These are phyloP conservation scores for Ageneiosus marmoratus DNA, from an alignment of 2,113 vertebrate species.

Conservation along the genomic window DNA sequence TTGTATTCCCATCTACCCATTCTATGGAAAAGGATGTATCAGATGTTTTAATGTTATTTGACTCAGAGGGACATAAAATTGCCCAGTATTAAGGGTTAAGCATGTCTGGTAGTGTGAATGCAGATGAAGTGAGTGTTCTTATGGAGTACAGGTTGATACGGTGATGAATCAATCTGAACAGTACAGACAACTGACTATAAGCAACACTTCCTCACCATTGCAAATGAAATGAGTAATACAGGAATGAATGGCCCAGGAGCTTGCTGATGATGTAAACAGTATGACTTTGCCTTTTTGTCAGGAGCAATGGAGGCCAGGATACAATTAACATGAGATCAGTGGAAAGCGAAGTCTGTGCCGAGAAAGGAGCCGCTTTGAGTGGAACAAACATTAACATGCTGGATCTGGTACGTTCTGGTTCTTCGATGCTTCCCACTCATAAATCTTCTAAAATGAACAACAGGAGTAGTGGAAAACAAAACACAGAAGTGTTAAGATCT, in stretches of 20 bases:
- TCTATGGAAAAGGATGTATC: background rate
- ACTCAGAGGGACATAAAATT: background rate
- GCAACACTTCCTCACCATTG: slow-evolving; percentile 17
- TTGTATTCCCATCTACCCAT: background rate
- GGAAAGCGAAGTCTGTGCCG: slow-evolving; percentile 42
- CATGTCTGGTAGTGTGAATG: slow-evolving; percentile 14
- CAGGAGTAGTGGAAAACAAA: slow-evolving; percentile 7
- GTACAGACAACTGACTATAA: slow-evolving; percentile 36
- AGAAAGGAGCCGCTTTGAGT: background rate
- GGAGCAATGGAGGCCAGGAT: slow-evolving; percentile 58
- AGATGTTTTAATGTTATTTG: background rate
- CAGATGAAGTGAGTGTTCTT: slow-evolving; percentile 14
- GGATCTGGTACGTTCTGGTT: slow-evolving; percentile 11
- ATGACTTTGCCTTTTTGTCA: slow-evolving; percentile 43
- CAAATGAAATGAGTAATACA: slow-evolving; percentile 52
- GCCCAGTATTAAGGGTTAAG: background rate
- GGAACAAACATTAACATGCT: slow-evolving; percentile 9
- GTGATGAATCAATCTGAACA: slow-evolving; percentile 15
- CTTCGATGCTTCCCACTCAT: background rate
- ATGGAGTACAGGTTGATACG: background rate
- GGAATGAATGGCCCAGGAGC: slow-evolving; percentile 49
- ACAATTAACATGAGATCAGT: slow-evolving; percentile 57
- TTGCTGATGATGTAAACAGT: slow-evolving; percentile 58
- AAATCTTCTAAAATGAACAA: slow-evolving; percentile 28
- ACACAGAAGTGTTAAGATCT: background rate